These are phyloP conservation scores for Zeugodacus cucurbitae DNA, from an alignment of 1,140 invertebrate genomes.

Conservation along the genomic window DNA sequence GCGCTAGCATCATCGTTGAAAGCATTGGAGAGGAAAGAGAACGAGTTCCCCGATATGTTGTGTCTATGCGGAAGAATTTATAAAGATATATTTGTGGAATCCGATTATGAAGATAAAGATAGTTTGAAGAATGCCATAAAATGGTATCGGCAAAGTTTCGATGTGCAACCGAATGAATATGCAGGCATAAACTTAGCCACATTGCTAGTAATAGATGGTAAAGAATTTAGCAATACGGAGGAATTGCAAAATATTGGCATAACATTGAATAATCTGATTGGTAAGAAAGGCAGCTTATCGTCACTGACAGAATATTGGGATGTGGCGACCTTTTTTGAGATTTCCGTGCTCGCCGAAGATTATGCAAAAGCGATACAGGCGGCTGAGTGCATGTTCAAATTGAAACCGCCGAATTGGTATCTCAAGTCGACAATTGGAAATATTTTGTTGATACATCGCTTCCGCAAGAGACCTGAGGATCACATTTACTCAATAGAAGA, in stretches of 20 bases:
- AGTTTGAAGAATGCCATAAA: conserved; percentile 93
- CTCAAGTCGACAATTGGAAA: conserved; percentile 98
- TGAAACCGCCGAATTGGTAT: conserved; percentile 99
- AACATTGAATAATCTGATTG: conserved; percentile 97
- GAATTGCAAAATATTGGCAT: conserved; percentile 88
- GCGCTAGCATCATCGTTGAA: conserved; percentile 92
- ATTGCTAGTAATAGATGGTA: conserved; percentile 95
- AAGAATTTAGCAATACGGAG: conserved; percentile 91
- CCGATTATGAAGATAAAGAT: conserved; percentile 87
- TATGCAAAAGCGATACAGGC: conserved; percentile 97
- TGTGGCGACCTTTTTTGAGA: conserved; percentile 99
- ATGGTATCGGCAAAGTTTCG: conserved; percentile 99
- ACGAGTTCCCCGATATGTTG: conserved; percentile 96
- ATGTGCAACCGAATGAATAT: conserved; percentile 98
- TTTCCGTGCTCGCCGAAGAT: conserved; percentile 96
- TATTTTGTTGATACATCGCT: conserved; percentile 94
- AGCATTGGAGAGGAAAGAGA: conserved; percentile 91
- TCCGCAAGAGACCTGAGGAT: conserved; percentile 84
- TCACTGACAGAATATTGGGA: conserved; percentile 98
- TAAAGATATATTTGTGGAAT: conserved; percentile 99
- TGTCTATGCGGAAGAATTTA: conserved; percentile 98
- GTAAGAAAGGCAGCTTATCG: conserved; percentile 94
- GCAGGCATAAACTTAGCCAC: conserved; percentile 99
- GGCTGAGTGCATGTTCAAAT: conserved; percentile 98
- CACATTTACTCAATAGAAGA: conserved; percentile 78